Percentiles rank a stretch among this genome's conserved stretches.
These are phyloP conservation scores for Gadopsis bispinosus DNA, from an alignment of 2,797 vertebrate genomes.

Conservation along the genomic window DNA sequence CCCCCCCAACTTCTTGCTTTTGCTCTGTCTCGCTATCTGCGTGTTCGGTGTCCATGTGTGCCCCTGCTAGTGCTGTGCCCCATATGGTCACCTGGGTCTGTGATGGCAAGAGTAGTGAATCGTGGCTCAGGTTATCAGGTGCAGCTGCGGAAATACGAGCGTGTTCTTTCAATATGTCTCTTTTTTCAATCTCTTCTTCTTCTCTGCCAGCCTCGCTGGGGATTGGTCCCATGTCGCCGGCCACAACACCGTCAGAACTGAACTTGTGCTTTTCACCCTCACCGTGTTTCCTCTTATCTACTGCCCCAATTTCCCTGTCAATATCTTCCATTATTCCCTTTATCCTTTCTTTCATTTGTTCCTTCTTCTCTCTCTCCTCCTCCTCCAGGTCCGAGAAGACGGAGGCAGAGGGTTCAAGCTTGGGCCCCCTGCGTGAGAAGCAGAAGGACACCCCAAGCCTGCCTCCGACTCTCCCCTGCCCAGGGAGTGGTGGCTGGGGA, in stretches of 20 bases:
- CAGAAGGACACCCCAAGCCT: constrained; percentile 95
- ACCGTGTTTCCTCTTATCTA: constrained; percentile 59
- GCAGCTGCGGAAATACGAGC: constrained; percentile 57
- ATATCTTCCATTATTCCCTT: constrained; percentile 83
- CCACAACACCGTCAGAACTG: constrained; percentile 48
- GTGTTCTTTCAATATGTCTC: constrained; percentile 38
- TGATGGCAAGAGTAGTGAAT: constrained; percentile 41
- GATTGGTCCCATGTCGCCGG: constrained; percentile 47
- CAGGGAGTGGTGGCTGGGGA: constrained; percentile 71
- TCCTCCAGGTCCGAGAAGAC: constrained; percentile 95
- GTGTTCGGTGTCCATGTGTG: constrained; percentile 41
- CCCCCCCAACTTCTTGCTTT: constrained; percentile 30
- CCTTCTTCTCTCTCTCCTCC: constrained; percentile 87
- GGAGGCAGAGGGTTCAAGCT: constrained; percentile 95
- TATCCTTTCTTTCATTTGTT: constrained; percentile 82
- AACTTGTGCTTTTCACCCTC: constrained; percentile 55
- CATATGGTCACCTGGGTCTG: constrained; percentile 46
- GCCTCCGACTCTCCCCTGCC: constrained; percentile 64
- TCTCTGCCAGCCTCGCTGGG: constrained; percentile 44
- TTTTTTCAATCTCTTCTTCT: constrained; percentile 59
- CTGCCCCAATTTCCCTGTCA: constrained; percentile 79
- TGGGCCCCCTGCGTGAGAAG: constrained; percentile 93
- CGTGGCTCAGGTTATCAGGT: constrained; percentile 58
- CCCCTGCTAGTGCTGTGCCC: constrained; percentile 27
- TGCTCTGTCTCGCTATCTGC: constrained; percentile 64